A percentile compares a stretch with the other conserved stretches of the same genome.
Conservation (phyloP, 2,888 invertebrate genomes). For the Ctenicera cuprea region DNA sequence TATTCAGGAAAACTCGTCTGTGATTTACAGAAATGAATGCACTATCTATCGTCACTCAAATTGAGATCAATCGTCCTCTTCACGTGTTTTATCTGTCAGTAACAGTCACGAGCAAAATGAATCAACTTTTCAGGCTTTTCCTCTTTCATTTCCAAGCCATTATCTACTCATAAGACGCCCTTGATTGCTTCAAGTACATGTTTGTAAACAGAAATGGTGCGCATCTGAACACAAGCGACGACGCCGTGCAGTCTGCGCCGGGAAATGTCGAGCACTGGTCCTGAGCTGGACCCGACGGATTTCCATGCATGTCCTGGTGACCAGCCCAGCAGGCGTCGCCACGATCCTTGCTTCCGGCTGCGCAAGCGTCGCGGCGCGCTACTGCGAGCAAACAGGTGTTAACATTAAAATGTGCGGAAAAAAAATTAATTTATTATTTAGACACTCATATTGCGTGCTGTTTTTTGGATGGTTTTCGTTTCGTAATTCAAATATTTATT, state of each 20-base stretch:
- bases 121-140: too few species aligned
- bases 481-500: too few species aligned
- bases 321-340: conserved; percentile 49
- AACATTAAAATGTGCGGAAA: conserved; percentile 14
- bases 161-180: too few species aligned
- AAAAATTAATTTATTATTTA: conserved; percentile 14
- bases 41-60: too few species aligned
- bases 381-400: conserved; percentile 51
- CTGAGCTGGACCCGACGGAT: conserved; percentile 39
- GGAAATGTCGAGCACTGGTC: conserved; percentile 49
- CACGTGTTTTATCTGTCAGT: too few species aligned
- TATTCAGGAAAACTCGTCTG: too few species aligned
- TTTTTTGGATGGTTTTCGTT: not conserved
- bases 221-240: conserved; percentile 45
- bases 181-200: not conserved
- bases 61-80: too few species aligned
- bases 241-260: conserved; percentile 43
- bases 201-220: conserved; percentile 42
- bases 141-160: too few species aligned
- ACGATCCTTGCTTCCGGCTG: conserved; percentile 24
- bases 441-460: not conserved
- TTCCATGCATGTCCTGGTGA: conserved; percentile 45
- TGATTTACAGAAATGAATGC: too few species aligned
- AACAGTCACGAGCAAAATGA: too few species aligned
- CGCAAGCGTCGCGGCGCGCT: conserved; percentile 46